Evolutionary conservation across 2,113 vertebrate species (phyloP).

Genomic region (Lepisosteus osseus): DNA sequence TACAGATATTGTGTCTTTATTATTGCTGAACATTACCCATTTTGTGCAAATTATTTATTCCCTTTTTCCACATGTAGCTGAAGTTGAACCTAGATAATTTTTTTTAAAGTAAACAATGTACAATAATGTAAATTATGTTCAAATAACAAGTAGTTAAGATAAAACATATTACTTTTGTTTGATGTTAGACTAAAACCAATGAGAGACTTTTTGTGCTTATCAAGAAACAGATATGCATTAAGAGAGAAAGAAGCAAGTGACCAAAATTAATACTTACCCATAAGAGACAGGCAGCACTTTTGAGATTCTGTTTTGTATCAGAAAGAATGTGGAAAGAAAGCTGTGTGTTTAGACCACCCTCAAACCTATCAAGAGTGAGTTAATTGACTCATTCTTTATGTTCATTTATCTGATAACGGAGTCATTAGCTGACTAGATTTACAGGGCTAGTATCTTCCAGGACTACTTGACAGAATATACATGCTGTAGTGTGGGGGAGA

Average conservation of each 20-base stretch:
- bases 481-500: slow-evolving; percentile 65
- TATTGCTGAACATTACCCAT: too few species aligned
- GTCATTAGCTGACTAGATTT: slow-evolving; percentile 78
- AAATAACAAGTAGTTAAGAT: too few species aligned
- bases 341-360: slow-evolving; percentile 72
- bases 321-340: slow-evolving; percentile 12
- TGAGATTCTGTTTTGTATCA: background rate
- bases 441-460: slow-evolving; percentile 75
- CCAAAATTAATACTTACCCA: slow-evolving; percentile 36
- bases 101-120: too few species aligned
- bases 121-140: too few species aligned
- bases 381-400: slow-evolving; percentile 81
- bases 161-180: too few species aligned
- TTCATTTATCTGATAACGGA: slow-evolving; percentile 84
- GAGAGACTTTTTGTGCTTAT: too few species aligned
- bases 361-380: slow-evolving; percentile 68
- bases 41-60: too few species aligned
- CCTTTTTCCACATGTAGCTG: too few species aligned
- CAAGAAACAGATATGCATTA: slow-evolving; percentile 42
- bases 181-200: too few species aligned
- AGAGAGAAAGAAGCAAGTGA: slow-evolving; percentile 44
- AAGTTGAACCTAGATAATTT: too few species aligned
- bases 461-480: slow-evolving; percentile 63
- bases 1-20: too few species aligned
- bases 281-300: slow-evolving; percentile 28